These are phyloP conservation scores for Ispidina lecontei DNA, from an alignment of 2,797 vertebrate species.

Conservation along the genomic window DNA sequence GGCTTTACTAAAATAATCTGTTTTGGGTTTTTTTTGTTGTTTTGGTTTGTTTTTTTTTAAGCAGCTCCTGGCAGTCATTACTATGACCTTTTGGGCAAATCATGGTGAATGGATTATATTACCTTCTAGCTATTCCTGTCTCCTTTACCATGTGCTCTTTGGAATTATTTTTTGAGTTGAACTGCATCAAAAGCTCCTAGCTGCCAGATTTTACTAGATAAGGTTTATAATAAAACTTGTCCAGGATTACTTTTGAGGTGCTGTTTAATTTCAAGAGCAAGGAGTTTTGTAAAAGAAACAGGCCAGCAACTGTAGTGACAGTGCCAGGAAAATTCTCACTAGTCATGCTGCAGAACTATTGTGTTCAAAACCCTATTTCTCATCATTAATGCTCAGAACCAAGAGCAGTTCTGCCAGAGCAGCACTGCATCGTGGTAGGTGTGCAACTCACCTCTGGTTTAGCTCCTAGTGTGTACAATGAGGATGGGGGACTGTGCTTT, in stretches of 20 bases:
- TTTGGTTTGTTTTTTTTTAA: slow-evolving; percentile 38
- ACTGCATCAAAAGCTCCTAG: not conserved
- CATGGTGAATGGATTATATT: slow-evolving; percentile 25
- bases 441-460: not conserved
- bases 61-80: slow-evolving; percentile 1
- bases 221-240: not conserved
- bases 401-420: slow-evolving; percentile 22
- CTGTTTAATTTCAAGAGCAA: not conserved
- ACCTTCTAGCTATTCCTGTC: slow-evolving; percentile 21
- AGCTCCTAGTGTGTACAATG: not conserved
- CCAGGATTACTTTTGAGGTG: not conserved
- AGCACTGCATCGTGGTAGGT: not conserved
- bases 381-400: not conserved
- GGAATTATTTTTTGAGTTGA: not conserved
- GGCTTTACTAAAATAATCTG: not conserved
- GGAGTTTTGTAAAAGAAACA: not conserved
- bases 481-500: not conserved
- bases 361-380: not conserved
- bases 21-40: not conserved
- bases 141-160: not conserved
- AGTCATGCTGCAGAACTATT: slow-evolving; percentile 45
- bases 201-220: not conserved
- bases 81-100: slow-evolving; percentile 23
- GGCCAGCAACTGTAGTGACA: fast-evolving
- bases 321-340: slow-evolving; percentile 51